Percentiles rank a stretch among this genome's conserved stretches.
Evolutionary conservation across 1,140 invertebrate genomes (phyloP).

Genomic region (Microplitis mediator): DNA sequence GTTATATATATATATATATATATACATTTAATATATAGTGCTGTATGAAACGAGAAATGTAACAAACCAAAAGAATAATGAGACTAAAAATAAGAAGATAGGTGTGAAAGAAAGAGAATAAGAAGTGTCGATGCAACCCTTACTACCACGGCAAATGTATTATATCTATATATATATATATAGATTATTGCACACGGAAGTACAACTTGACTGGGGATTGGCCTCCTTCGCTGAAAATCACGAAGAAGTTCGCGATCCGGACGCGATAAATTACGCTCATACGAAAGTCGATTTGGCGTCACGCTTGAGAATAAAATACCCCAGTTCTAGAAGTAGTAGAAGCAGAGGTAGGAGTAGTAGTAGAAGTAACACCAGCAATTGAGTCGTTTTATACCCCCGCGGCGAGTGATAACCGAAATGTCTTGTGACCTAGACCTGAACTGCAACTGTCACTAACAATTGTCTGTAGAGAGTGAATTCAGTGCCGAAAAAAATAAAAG

Average conservation of each 20-base stretch:
- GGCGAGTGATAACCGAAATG: conserved; percentile 31
- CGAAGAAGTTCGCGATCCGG: conserved; percentile 34
- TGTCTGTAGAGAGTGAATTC: neutral
- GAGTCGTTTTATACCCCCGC: conserved; percentile 21
- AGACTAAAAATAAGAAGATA: neutral
- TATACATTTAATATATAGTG: neutral
- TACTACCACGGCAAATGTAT: neutral
- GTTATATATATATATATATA: neutral
- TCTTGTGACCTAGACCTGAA: conserved; percentile 36
- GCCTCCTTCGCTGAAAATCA: conserved; percentile 34
- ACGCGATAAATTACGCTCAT: conserved; percentile 32
- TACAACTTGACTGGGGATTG: conserved; percentile 15
- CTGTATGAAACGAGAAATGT: too few relatives aligned
- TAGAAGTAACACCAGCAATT: neutral
- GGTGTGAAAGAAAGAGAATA: neutral
- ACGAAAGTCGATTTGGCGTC: conserved; percentile 28
- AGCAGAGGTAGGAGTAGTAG: too few relatives aligned
- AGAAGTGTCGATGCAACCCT: neutral
- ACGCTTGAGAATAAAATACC: conserved; percentile 9
- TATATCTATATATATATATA: too few relatives aligned
- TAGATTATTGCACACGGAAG: conserved; percentile 3
- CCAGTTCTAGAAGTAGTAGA: neutral
- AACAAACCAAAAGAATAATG: neutral
- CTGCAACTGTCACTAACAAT: conserved; percentile 43
- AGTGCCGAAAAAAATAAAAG: neutral